These are phyloP conservation scores for Ictidomys tridecemlineatus DNA, from an alignment of 2,113 vertebrate species.

Conservation along the genomic window DNA sequence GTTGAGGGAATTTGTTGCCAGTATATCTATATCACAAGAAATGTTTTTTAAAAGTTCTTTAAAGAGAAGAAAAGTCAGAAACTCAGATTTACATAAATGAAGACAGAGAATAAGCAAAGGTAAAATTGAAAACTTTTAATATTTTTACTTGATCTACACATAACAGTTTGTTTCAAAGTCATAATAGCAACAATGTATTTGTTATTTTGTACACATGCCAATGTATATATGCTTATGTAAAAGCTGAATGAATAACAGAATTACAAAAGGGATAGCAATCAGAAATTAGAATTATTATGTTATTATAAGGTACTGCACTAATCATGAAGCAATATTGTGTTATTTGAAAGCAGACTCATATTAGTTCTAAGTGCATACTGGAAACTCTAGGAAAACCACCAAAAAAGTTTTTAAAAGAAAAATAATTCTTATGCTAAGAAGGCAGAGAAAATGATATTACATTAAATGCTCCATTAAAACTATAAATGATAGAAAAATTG, in stretches of 20 bases:
- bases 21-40: not conserved
- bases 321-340: not conserved
- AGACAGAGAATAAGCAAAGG: not conserved
- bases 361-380: not conserved
- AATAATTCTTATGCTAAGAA: not conserved
- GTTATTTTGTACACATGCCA: not conserved
- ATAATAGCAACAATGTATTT: not conserved
- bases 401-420: not conserved
- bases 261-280: not conserved
- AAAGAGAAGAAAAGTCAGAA: not conserved
- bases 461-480: not conserved
- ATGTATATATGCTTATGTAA: not conserved
- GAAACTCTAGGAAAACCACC: not conserved
- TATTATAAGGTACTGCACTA: not conserved
- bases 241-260: not conserved
- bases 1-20: not conserved
- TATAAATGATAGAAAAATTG: too few relatives aligned
- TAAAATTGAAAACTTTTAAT: not conserved
- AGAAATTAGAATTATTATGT: not conserved
- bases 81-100: not conserved
- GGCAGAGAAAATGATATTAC: not conserved
- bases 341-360: not conserved
- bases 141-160: not conserved
- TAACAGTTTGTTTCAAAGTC: not conserved
- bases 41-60: not conserved